Evolutionary conservation across 1,140 invertebrate species (phyloP), one percentile per base, ranked within the genome.

Genomic region (Dinoponera quadriceps): DNA sequence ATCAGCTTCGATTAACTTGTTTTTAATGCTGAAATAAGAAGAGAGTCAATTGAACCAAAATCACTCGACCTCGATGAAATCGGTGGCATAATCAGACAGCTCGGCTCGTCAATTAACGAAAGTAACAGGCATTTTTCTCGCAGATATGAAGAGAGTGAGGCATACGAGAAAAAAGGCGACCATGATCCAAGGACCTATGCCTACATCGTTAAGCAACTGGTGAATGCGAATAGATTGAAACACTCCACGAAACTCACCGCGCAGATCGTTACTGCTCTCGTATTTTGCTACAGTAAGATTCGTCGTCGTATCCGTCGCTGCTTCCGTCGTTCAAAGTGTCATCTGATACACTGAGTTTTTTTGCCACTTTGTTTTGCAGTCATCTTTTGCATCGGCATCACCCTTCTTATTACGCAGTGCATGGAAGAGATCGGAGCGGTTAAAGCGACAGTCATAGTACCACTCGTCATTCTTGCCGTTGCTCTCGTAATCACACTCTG

Each of bases 221-320:
- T 95, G 44, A 95, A 95, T 84, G 85, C 89, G 2, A 94, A 95
- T 82, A 87, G 89, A 25, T 91, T 92, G 60, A 85, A 91, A 48
- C 87, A 92, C 57, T 95, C 96, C 14, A 95, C 94, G 0, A 90
- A 92, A 78, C 91, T 95, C 59, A 95, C 95, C 5, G 90, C 95
- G 9, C 90, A 91, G 20, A 83, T 95, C 1, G 95, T 96, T 29
- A 94, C 94, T 18, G 87, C 89, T 0, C 93, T 95, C 62, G 95
- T 96, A 59, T 93, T 94, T 3, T 82, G 94, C 13, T 96, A 95
- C 73, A 94, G 95, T 96, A 88, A 93, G 91, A 90, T 75, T 77
- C 4, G 2, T 82, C 20, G 20, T 63, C 57, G n/a, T 22, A 57
- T 27, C 29, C 71, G 7, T 48, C 16, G 69, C 66, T 38, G 49